Evolutionary conservation across 2,888 invertebrate genomes (phyloP).

Genomic region (Eumerus sabulonum): DNA sequence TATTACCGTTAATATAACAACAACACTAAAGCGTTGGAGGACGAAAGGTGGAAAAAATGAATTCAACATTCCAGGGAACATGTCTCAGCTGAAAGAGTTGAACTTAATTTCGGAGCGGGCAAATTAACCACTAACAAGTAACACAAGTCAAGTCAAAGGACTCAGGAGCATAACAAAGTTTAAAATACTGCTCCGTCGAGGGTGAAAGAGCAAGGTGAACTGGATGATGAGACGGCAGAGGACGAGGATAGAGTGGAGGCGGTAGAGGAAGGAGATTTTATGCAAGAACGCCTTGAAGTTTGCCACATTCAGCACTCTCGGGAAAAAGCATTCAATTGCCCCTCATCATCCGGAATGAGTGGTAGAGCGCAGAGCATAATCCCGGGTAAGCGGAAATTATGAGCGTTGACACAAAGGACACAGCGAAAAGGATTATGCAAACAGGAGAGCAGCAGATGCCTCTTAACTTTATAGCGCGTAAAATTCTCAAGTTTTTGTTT

Average conservation of each 20-base stretch:
- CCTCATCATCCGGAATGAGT: slow-evolving; percentile 57
- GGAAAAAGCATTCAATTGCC: slow-evolving; percentile 65
- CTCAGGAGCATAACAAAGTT: slow-evolving; percentile 57
- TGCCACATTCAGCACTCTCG: slow-evolving; percentile 36
- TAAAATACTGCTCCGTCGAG: slow-evolving; percentile 51
- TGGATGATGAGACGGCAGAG: too few relatives aligned
- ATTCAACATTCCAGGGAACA: slow-evolving; percentile 5
- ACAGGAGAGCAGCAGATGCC: slow-evolving; percentile 63
- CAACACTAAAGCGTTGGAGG: slow-evolving; percentile 2
- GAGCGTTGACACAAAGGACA: slow-evolving; percentile 68
- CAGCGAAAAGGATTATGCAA: slow-evolving; percentile 67
- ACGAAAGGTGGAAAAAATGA: slow-evolving; percentile 9
- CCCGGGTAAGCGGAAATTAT: slow-evolving; percentile 67
- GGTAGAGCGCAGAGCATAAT: slow-evolving; percentile 51
- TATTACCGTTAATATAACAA: slow-evolving; percentile 45
- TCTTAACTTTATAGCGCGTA: slow-evolving; percentile 65
- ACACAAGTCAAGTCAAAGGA: slow-evolving; percentile 62
- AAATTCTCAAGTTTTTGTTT: slow-evolving; percentile 56
- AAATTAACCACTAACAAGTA: slow-evolving; percentile 68
- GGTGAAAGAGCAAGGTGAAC: neutral
- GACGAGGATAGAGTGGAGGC: too few relatives aligned
- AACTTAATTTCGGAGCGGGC: slow-evolving; percentile 62
- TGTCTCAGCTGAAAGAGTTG: slow-evolving; percentile 67
- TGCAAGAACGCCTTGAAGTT: slow-evolving; percentile 65
- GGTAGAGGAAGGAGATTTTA: slow-evolving; percentile 43